A percentile compares a stretch with the other conserved stretches of the same genome.
These are phyloP conservation scores for Villa cingulata DNA, from an alignment of 2,888 invertebrate genomes.

Conservation along the genomic window DNA sequence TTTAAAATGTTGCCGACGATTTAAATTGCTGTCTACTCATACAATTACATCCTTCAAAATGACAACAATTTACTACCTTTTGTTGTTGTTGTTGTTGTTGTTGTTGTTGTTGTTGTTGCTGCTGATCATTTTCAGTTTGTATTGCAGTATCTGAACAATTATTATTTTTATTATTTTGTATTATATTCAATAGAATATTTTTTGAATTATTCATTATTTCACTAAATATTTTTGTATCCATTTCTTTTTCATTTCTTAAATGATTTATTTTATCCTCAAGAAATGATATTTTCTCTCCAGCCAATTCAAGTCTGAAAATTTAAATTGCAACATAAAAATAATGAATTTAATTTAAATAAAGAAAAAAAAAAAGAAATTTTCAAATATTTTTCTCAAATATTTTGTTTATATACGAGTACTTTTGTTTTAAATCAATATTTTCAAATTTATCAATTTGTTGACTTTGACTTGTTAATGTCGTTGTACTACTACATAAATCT, in stretches of 20 bases:
- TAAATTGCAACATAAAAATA: neutral
- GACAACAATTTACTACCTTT: too few species aligned
- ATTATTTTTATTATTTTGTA: slow-evolving; percentile 1
- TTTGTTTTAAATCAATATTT: slow-evolving; percentile 21
- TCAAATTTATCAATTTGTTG: neutral
- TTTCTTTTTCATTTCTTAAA: slow-evolving; percentile 24
- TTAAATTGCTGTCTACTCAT: too few species aligned
- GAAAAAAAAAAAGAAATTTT: too few species aligned
- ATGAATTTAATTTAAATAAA: neutral
- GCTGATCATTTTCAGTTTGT: too few species aligned
- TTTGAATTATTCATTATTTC: slow-evolving; percentile 29
- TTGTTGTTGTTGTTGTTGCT: too few species aligned
- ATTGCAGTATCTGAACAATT: neutral
- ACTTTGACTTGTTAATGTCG: too few species aligned
- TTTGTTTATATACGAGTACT: too few species aligned
- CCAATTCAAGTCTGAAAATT: slow-evolving; percentile 25
- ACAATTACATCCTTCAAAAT: too few species aligned
- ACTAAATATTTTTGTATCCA: slow-evolving; percentile 28
- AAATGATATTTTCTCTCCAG: slow-evolving; percentile 28
- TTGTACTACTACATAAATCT: too few species aligned
- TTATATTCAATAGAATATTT: slow-evolving; percentile 23
- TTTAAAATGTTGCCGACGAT: too few species aligned
- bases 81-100: too few species aligned
- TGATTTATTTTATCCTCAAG: slow-evolving; percentile 27
- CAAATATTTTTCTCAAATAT: neutral